phyloP scores from a whole-genome alignment of 2,797 vertebrate species.

The Nyctibius grandis region DNA sequence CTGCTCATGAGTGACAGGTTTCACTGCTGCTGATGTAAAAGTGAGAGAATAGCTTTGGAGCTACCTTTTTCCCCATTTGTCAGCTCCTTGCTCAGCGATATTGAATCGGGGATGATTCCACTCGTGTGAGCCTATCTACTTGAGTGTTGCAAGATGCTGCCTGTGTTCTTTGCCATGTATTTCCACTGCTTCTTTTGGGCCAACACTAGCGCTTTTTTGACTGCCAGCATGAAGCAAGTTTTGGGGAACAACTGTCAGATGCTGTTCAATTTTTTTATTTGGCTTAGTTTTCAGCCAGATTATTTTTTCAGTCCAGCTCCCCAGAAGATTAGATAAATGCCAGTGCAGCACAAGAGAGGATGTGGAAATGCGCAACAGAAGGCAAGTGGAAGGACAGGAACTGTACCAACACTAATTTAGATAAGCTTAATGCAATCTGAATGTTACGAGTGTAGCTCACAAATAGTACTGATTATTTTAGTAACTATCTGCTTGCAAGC shows the following conservation, averaged over 20 bases:
- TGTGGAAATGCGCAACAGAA: background rate
- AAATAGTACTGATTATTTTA: background rate
- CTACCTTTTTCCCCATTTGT: background rate
- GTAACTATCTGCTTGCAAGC: background rate
- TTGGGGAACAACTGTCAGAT: background rate
- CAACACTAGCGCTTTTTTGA: background rate
- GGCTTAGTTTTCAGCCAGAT: background rate
- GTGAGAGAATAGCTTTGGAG: background rate
- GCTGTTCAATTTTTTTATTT: background rate
- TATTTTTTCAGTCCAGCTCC: background rate
- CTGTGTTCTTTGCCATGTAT: fast-evolving
- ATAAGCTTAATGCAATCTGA: background rate
- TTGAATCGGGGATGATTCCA: background rate
- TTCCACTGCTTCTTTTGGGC: background rate
- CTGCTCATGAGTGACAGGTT: background rate
- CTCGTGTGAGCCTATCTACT: background rate
- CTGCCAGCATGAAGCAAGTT: background rate
- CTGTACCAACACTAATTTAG: background rate
- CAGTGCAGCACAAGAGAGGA: background rate
- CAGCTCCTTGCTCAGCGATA: background rate
- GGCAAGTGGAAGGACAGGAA: background rate
- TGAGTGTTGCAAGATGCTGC: background rate
- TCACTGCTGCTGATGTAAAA: background rate
- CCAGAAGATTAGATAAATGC: background rate
- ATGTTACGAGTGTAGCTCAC: background rate